Evolutionary conservation across 2,888 invertebrate species (phyloP).

Genomic region (Gymnosoma rotundatum): DNA sequence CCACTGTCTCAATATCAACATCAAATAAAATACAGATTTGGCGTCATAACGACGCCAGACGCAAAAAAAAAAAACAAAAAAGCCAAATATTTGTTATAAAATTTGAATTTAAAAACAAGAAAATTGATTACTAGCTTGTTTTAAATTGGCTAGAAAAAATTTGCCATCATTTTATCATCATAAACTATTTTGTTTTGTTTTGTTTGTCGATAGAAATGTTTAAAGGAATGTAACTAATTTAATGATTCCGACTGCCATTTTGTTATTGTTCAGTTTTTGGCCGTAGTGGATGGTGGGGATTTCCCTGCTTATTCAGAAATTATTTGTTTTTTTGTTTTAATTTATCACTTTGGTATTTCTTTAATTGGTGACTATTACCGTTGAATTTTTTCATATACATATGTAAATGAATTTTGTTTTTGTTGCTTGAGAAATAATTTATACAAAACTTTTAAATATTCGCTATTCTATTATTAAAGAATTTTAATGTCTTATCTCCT

Average conservation of each 20-base stretch:
- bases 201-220: too few relatives aligned
- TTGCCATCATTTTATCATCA: slow-evolving; percentile 15
- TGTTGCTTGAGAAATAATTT: too few relatives aligned
- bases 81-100: slow-evolving; percentile 22
- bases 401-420: too few relatives aligned
- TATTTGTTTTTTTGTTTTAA: too few relatives aligned
- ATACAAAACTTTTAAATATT: too few relatives aligned
- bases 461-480: too few relatives aligned
- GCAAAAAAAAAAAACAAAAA: neutral
- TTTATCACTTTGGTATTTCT: too few relatives aligned
- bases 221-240: too few relatives aligned
- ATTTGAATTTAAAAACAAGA: slow-evolving; percentile 25
- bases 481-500: too few relatives aligned
- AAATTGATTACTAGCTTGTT: slow-evolving; percentile 76
- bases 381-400: too few relatives aligned
- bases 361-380: too few relatives aligned
- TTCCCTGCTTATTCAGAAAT: slow-evolving; percentile 11
- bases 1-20: neutral
- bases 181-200: slow-evolving; percentile 15
- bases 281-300: slow-evolving; percentile 17
- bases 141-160: slow-evolving; percentile 31
- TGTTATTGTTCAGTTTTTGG: neutral
- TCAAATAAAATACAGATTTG: slow-evolving; percentile 38
- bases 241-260: too few relatives aligned
- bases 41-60: slow-evolving; percentile 71